These are phyloP conservation scores for Rhinichthys klamathensis DNA, from an alignment of 2,113 vertebrate genomes.

Conservation along the genomic window DNA sequence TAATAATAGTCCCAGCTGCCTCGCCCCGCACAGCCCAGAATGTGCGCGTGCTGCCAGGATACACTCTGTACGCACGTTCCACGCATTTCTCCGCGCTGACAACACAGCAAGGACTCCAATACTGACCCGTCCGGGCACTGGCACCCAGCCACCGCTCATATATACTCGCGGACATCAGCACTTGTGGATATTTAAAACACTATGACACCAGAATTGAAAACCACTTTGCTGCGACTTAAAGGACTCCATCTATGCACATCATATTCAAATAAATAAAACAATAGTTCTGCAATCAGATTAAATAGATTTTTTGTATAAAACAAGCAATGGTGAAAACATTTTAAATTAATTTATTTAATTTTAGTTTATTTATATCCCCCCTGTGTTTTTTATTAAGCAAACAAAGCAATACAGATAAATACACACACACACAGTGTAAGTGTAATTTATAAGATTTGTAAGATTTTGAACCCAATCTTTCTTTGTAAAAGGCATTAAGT, in stretches of 20 bases:
- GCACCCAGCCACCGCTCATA: constrained; percentile 7
- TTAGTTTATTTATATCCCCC: no score
- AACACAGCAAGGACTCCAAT: constrained; percentile 22
- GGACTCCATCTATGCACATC: background rate
- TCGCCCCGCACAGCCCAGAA: constrained; percentile 30
- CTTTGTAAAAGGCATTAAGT: no score
- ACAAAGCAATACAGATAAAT: no score
- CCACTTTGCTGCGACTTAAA: background rate
- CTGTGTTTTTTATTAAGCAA: no score
- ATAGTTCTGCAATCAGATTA: background rate
- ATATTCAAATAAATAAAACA: background rate
- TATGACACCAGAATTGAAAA: background rate
- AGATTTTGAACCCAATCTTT: no score
- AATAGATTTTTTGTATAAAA: background rate
- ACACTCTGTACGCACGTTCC: constrained; percentile 55
- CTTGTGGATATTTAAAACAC: constrained; percentile 14
- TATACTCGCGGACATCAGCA: constrained; percentile 11
- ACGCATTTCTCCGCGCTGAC: constrained; percentile 37
- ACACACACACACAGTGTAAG: no score
- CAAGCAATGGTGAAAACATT: no score
- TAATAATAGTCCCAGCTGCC: constrained; percentile 56
- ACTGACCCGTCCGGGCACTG: background rate
- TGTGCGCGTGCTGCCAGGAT: constrained; percentile 45
- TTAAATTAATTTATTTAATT: no score
- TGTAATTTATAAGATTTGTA: no score